Base-by-base conservation (phyloP, 2,113 vertebrate genomes). In the Edolisoma coerulescens region DNA sequence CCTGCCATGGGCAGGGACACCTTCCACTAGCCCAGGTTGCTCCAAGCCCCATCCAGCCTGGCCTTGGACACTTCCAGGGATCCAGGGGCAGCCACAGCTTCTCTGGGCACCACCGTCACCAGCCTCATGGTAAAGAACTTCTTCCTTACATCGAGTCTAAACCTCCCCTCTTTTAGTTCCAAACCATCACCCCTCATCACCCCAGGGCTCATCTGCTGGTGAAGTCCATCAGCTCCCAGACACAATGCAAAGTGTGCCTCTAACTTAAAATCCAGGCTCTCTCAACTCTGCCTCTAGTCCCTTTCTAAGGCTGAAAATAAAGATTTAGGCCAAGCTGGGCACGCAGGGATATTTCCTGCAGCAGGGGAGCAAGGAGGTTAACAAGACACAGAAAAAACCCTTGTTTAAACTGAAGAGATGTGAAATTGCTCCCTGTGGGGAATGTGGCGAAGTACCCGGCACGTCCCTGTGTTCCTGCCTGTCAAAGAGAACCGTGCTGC, bases 11-110 rank as follows among this genome's bases (percentile, higher is more conserved):
- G 13, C 24, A 76, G 26, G 41, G 47, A 53, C 26, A 23, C 3
- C 21, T 83, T 0, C n/a, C 70, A 26, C 47, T 6, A 0, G 0
- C 30, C 41, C 61, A 53, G 45, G 24, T 0, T 30, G 20, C 30
- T 82, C 69, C 77, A 59, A 67, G 33, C 10, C 10, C 18, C 0
- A 0, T 74, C 52, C 78, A 53, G 0, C 24, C 53, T 19, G n/a
- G 28, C 24, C 39, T 32, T 3, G 87, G 3, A 4, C 54, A 35
- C 14, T 61, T 0, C 39, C 61, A 53, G n/a, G 26, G n/a, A 39
- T n/a, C 53, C 54, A 61, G 20, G n/a, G 20, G 11, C 61, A 68
- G 69, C 45, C 60, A n/a, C 45, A 82, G 39, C 69, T 89, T 0
- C 77, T 53, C 37, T 22, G 69, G 69, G 33, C 9, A 68, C 0